Evolutionary conservation across 2,113 vertebrate genomes (phyloP), one percentile per base, ranked within the genome.

Genomic region (Saguinus imperator): DNA sequence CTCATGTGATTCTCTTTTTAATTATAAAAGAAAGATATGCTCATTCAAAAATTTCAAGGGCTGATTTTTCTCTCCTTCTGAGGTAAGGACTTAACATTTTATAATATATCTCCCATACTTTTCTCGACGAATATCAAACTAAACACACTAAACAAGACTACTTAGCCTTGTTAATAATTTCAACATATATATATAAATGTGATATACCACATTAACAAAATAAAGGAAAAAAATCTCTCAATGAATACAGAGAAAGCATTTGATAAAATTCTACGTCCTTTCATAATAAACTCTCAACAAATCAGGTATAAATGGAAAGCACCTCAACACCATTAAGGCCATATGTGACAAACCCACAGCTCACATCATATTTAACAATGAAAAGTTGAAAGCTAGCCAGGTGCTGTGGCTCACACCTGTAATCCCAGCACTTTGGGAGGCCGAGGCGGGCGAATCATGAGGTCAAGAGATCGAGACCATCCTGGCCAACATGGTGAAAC

Each of bases 41-140:
- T 76, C 40, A 61, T 68, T 95, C 48, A 58, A 87, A 82, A 95
- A 80, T 72, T 55, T 61, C 48, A 89, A 94, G 10, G 61, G 75
- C 43, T 79, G 87, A 95, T 12, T n/a, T 72, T 40, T 86, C 80
- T 72, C 64, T 94, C 57, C 45, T 18, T 85, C 35, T 21, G 75
- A 87, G 20, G 8, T 58, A 87, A 87, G 40, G 35, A 50, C 48
- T 70, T 58, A 87, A 87, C 8, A 94, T 83, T 91, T 76, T 70
- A 58, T 40, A 91, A 87, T 48, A 29, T 37, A 76, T 70, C n/a
- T 85, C 81, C 64, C 40, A 87, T 14, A 40, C 8, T 76, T 64
- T 79, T 20, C 77, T 79, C 61, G 68, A 40, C 25, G 13, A 72
- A 40, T 43, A 92, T 37, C 70, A 87, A 66, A 81, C 45, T 83